Conservation (phyloP, 2,797 vertebrate species). For the Champsocephalus esox region DNA sequence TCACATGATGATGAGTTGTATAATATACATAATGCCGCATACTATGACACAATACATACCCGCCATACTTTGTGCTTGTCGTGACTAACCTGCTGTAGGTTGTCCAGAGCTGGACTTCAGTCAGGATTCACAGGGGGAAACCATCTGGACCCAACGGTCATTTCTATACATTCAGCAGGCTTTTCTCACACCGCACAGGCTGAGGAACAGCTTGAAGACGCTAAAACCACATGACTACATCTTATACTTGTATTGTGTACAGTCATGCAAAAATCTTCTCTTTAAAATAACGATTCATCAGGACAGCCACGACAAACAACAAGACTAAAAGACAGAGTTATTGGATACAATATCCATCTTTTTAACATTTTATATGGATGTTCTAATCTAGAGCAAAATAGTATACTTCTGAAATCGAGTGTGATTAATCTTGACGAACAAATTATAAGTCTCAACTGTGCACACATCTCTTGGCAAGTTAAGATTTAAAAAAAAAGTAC, state of each 20-base stretch:
- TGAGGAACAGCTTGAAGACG: slow-evolving; percentile 41
- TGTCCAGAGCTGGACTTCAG: slow-evolving; percentile 72
- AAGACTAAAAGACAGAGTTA: slow-evolving; percentile 12
- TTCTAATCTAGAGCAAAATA: slow-evolving; percentile 19
- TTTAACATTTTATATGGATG: slow-evolving; percentile 33
- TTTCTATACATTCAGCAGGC: slow-evolving; percentile 76
- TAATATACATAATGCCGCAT: slow-evolving; percentile 20
- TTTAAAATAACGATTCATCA: background rate
- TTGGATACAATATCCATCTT: slow-evolving; percentile 30
- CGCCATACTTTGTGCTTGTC: slow-evolving; percentile 46
- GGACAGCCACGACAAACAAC: slow-evolving; percentile 1
- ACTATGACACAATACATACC: slow-evolving; percentile 29
- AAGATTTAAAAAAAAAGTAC: slow-evolving; percentile 12
- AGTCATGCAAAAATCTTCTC: background rate
- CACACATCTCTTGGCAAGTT: slow-evolving; percentile 17
- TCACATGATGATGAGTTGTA: background rate
- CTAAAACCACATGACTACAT: slow-evolving; percentile 13
- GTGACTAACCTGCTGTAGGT: slow-evolving; percentile 77
- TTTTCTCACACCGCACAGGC: slow-evolving; percentile 43
- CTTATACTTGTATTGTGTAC: background rate
- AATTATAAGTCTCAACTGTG: slow-evolving; percentile 1
- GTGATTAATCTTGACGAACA: background rate
- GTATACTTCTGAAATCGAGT: slow-evolving; percentile 5
- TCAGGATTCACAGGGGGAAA: slow-evolving; percentile 73
- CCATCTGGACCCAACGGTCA: slow-evolving; percentile 74